Conservation (phyloP, 2,888 invertebrate genomes). For the Rugalucina vietnamica region DNA sequence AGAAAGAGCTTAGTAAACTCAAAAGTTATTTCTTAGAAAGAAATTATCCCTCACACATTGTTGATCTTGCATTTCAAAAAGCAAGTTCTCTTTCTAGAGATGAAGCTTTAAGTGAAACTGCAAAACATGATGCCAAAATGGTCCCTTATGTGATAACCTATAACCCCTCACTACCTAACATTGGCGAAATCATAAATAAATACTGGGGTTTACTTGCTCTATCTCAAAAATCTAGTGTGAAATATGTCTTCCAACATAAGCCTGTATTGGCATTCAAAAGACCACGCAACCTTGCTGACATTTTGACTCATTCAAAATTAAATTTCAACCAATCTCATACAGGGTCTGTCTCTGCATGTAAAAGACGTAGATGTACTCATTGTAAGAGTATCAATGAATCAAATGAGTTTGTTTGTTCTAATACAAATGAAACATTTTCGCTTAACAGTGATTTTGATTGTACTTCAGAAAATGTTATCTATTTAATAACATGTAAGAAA, state of each 20-base stretch:
- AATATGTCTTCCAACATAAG: too few relatives aligned
- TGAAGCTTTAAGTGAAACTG: background rate
- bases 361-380: background rate
- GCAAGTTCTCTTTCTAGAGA: background rate
- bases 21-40: background rate
- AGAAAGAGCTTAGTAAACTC: background rate
- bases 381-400: background rate
- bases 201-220: background rate
- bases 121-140: background rate
- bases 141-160: background rate
- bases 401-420: background rate
- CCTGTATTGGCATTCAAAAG: background rate
- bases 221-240: background rate
- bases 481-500: constrained; percentile 1
- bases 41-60: background rate
- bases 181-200: background rate
- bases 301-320: background rate
- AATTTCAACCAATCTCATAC: background rate
- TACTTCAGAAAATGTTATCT: background rate
- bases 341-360: background rate
- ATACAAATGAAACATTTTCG: background rate
- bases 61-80: background rate
- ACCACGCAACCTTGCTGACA: background rate
- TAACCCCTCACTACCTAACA: background rate
- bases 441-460: background rate